Percentiles rank a stretch among this genome's conserved stretches.
Evolutionary conservation across 2,113 vertebrate species (phyloP).

Genomic region (Papio anubis): DNA sequence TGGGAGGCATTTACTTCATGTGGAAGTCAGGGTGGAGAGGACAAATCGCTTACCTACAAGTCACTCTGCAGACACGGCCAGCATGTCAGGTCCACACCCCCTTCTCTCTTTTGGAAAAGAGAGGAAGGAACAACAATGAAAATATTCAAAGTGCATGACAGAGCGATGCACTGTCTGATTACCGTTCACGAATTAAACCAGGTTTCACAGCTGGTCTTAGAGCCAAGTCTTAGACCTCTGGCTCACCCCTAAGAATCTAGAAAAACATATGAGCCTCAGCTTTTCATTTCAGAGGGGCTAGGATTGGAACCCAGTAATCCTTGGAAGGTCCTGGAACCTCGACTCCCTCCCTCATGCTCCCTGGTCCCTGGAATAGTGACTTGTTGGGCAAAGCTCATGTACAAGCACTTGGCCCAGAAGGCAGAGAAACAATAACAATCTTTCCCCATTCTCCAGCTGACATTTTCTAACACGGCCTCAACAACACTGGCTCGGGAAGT

Average conservation of each 20-base stretch:
- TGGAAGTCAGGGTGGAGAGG: background rate
- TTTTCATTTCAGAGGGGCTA: background rate
- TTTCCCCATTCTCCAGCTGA: background rate
- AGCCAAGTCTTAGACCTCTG: background rate
- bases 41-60: background rate
- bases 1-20: background rate
- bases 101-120: background rate
- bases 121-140: background rate
- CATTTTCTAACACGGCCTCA: background rate
- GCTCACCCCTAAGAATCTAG: background rate
- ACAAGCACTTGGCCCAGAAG: background rate
- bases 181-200: background rate
- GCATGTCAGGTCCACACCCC: no score
- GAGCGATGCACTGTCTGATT: background rate
- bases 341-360: no score
- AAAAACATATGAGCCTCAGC: background rate
- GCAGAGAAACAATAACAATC: background rate
- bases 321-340: background rate
- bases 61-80: background rate
- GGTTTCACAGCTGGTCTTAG: background rate
- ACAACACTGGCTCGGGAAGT: background rate
- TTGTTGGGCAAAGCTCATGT: background rate
- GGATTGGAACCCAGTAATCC: background rate
- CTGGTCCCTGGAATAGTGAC: no score
- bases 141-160: accelerated